Conservation (phyloP, 1,140 invertebrate genomes). For the Cydia strobilella region DNA sequence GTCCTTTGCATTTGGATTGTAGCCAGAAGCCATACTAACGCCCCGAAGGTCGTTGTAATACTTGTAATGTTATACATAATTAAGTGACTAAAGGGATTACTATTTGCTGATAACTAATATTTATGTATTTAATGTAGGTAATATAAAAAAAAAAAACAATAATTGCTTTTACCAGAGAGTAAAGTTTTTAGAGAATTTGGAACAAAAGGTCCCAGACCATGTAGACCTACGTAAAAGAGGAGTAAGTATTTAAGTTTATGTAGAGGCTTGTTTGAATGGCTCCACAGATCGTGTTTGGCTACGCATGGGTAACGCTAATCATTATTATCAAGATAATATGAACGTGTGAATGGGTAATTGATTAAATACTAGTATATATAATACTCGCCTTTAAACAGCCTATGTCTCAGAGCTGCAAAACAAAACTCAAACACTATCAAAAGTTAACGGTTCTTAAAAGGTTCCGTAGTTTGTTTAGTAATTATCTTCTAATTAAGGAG, state of each 20-base stretch:
- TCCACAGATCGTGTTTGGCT: neutral
- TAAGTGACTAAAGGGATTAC: neutral
- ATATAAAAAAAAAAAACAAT: too few relatives aligned
- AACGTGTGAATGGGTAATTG: too few relatives aligned
- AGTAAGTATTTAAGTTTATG: too few relatives aligned
- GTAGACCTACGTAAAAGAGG: too few relatives aligned
- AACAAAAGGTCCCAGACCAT: too few relatives aligned
- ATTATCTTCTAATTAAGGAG: conserved; percentile 8
- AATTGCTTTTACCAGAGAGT: too few relatives aligned
- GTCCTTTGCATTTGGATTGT: neutral
- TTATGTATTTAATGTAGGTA: neutral
- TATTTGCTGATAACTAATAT: neutral
- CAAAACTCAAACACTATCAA: neutral
- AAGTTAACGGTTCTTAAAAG: neutral
- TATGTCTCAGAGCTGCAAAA: too few relatives aligned
- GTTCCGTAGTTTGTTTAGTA: neutral
- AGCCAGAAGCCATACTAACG: conserved; percentile 18
- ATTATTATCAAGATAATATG: neutral
- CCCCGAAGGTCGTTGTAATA: conserved; percentile 22
- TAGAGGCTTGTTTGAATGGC: too few relatives aligned
- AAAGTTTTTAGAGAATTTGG: too few relatives aligned
- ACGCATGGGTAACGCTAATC: neutral
- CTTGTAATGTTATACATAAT: neutral
- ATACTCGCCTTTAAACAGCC: too few relatives aligned
- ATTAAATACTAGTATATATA: too few relatives aligned